These are phyloP conservation scores for Zapornia atra DNA, from an alignment of 2,113 vertebrate genomes.

Conservation along the genomic window DNA sequence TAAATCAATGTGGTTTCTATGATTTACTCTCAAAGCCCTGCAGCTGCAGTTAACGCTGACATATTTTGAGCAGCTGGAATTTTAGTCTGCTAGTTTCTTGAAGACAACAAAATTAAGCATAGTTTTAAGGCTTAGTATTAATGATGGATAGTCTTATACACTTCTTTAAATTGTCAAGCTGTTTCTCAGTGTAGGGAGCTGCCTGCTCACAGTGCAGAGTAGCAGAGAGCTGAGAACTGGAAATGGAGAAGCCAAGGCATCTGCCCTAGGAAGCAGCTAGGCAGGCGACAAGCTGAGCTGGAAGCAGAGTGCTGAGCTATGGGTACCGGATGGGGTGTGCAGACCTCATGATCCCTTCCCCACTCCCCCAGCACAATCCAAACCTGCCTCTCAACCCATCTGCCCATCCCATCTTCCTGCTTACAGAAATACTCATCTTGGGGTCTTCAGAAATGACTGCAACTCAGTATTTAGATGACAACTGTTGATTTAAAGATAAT, in stretches of 20 bases:
- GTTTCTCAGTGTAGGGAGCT: background rate
- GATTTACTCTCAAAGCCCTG: background rate
- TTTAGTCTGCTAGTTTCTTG: background rate
- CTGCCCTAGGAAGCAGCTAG: background rate
- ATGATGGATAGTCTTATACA: background rate
- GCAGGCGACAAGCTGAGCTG: background rate
- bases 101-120: constrained; percentile 24
- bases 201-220: background rate
- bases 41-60: background rate
- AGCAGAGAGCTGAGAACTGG: background rate
- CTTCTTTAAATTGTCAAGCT: background rate
- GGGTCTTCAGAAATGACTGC: background rate
- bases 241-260: background rate
- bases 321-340: background rate
- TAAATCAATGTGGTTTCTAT: background rate
- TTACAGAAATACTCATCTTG: fast-evolving
- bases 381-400: background rate
- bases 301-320: background rate
- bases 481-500: background rate
- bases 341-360: background rate
- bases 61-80: constrained; percentile 23
- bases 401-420: background rate
- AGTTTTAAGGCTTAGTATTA: background rate
- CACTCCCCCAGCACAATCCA: background rate
- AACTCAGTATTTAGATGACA: background rate